phyloP scores from a whole-genome alignment of 2,888 invertebrate species.

The Mactromeris polynyma region DNA sequence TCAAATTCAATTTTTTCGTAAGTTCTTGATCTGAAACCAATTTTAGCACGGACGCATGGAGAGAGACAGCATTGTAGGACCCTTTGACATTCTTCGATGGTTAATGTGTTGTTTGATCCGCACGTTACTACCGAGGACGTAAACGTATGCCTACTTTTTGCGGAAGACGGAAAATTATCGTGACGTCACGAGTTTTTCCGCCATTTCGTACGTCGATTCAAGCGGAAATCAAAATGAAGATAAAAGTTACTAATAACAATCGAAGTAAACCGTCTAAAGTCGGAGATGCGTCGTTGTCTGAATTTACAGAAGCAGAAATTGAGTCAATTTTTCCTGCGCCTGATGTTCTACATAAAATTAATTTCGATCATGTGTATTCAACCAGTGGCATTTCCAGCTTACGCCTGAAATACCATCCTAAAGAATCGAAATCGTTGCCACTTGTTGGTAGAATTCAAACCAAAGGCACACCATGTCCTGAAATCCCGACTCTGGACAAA shows the following conservation, averaged over 20 bases:
- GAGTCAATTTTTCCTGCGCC: conserved; percentile 42
- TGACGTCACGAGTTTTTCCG: conserved; percentile 9
- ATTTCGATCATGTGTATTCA: conserved; percentile 61
- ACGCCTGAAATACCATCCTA: not conserved
- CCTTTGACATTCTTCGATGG: too few relatives aligned
- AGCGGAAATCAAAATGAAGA: conserved; percentile 6
- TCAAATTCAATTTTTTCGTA: too few relatives aligned
- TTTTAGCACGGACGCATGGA: too few relatives aligned
- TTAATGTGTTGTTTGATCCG: too few relatives aligned
- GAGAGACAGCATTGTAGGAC: too few relatives aligned
- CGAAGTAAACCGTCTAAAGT: not conserved
- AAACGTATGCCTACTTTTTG: not conserved
- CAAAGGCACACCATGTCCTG: not conserved
- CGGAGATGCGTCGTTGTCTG: not conserved
- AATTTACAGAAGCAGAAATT: conserved; percentile 32
- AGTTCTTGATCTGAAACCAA: too few relatives aligned
- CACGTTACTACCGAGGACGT: too few relatives aligned
- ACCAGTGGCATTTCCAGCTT: not conserved
- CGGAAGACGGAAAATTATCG: not conserved
- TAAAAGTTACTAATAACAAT: not conserved
- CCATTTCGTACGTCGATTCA: not conserved
- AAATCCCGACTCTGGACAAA: not conserved
- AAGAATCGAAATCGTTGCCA: not conserved
- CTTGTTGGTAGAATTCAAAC: not conserved
- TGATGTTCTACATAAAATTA: conserved; percentile 47